A percentile compares a stretch with the other conserved stretches of the same genome.
phyloP scores from a whole-genome alignment of 2,113 vertebrate genomes.

The Lethenteron reissneri region DNA sequence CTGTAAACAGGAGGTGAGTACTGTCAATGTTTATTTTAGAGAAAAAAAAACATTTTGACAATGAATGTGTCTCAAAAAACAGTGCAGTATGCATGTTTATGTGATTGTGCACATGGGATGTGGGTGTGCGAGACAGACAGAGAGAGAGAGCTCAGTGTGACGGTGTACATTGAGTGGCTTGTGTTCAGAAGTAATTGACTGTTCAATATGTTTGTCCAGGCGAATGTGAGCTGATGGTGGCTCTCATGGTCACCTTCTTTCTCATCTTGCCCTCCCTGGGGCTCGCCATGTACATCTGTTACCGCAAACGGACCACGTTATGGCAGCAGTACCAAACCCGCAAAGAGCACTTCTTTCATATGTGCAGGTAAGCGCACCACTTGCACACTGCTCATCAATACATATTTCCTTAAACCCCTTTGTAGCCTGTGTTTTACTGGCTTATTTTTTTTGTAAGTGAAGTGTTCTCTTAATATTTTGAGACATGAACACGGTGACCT shows the following conservation, averaged over 20 bases:
- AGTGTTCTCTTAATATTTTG: not conserved
- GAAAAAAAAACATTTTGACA: too few species aligned
- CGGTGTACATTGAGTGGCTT: not conserved
- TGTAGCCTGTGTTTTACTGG: not conserved
- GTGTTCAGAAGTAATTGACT: not conserved
- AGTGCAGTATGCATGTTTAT: too few species aligned
- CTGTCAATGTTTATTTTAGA: too few species aligned
- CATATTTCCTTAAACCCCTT: not conserved
- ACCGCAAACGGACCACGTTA: conserved; percentile 26
- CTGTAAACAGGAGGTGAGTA: too few species aligned
- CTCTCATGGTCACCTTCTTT: conserved; percentile 38
- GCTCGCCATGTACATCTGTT: conserved; percentile 40
- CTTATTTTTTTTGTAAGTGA: not conserved
- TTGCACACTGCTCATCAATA: not conserved
- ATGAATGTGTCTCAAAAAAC: too few species aligned
- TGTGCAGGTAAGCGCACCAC: conserved; percentile 18
- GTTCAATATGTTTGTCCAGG: conserved; percentile 19
- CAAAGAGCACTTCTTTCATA: conserved; percentile 20
- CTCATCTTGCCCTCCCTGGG: conserved; percentile 32
- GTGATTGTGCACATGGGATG: too few species aligned
- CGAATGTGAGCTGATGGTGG: conserved; percentile 22
- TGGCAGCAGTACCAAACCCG: conserved; percentile 29
- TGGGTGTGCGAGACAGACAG: too few species aligned
- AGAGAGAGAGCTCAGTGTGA: too few species aligned
- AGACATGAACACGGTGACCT: not conserved